phyloP scores from a whole-genome alignment of 2,113 vertebrate species.

The Pelecanus crispus region DNA sequence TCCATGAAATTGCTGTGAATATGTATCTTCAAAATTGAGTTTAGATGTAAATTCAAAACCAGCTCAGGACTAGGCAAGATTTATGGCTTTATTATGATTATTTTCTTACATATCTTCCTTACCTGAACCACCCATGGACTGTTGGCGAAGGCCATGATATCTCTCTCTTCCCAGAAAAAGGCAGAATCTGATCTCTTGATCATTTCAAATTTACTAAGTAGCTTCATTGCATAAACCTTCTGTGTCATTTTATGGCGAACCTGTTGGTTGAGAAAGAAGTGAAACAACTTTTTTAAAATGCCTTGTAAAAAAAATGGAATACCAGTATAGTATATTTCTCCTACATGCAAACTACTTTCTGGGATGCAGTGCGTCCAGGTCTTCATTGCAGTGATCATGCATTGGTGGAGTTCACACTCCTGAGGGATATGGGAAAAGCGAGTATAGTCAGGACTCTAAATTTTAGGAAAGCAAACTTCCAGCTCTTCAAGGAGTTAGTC shows the following conservation, averaged over 20 bases:
- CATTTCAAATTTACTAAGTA: conserved; percentile 99
- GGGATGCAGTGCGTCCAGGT: not conserved
- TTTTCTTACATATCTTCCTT: not conserved
- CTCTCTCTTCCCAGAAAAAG: conserved; percentile 99
- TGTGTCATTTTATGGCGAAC: conserved; percentile 95
- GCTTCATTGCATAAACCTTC: conserved; percentile 98
- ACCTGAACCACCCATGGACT: conserved; percentile 99
- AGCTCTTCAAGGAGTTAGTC: no score
- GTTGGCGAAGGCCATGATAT: conserved; percentile 98
- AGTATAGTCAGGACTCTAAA: no score
- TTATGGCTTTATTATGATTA: not conserved
- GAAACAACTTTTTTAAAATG: not conserved
- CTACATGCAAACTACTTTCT: not conserved
- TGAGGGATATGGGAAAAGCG: no score
- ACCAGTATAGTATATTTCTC: not conserved
- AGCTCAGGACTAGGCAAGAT: not conserved
- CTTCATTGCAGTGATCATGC: no score
- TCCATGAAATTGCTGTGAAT: not conserved
- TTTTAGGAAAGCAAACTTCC: no score
- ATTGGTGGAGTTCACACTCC: no score
- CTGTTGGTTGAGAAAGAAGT: conserved; percentile 66
- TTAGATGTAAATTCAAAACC: not conserved
- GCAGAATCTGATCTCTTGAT: conserved; percentile 98
- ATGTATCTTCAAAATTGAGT: not conserved
- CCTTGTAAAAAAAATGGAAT: not conserved